Conservation (phyloP, 2,888 invertebrate species). For the Anoncus sp. region DNA sequence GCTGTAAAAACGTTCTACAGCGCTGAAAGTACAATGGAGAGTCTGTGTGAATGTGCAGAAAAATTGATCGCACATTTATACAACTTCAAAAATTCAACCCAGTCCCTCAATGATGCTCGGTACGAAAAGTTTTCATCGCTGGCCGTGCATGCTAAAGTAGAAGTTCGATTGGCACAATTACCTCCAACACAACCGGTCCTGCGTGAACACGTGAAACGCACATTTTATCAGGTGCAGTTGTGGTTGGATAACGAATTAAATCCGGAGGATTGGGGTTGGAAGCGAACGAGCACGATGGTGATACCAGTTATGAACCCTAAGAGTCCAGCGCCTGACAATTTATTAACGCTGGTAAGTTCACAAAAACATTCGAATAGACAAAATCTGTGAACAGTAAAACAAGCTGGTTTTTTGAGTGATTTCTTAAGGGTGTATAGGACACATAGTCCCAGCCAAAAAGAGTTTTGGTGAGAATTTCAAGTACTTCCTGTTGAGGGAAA, state of each 20-base stretch:
- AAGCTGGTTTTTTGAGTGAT: too few species aligned
- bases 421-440: too few species aligned
- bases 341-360: slow-evolving; percentile 44
- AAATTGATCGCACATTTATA: slow-evolving; percentile 37
- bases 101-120: slow-evolving; percentile 21
- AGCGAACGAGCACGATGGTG: slow-evolving; percentile 50
- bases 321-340: slow-evolving; percentile 40
- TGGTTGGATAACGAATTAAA: slow-evolving; percentile 65
- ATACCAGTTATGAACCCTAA: slow-evolving; percentile 55
- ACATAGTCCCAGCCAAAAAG: too few species aligned
- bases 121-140: slow-evolving; percentile 20
- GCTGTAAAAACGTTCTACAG: slow-evolving; percentile 38
- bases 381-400: neutral
- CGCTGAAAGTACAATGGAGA: slow-evolving; percentile 32
- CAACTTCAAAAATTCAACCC: slow-evolving; percentile 7
- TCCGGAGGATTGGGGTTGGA: slow-evolving; percentile 64
- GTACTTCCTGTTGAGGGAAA: too few species aligned
- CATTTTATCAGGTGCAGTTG: slow-evolving; percentile 65
- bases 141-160: slow-evolving; percentile 2
- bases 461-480: too few species aligned
- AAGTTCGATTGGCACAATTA: slow-evolving; percentile 43
- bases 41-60: slow-evolving; percentile 31
- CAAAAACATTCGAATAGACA: neutral
- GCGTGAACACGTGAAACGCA: slow-evolving; percentile 46
- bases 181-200: slow-evolving; percentile 46